These are phyloP conservation scores for Fringilla coelebs DNA, from an alignment of 2,797 vertebrate genomes.

Conservation along the genomic window DNA sequence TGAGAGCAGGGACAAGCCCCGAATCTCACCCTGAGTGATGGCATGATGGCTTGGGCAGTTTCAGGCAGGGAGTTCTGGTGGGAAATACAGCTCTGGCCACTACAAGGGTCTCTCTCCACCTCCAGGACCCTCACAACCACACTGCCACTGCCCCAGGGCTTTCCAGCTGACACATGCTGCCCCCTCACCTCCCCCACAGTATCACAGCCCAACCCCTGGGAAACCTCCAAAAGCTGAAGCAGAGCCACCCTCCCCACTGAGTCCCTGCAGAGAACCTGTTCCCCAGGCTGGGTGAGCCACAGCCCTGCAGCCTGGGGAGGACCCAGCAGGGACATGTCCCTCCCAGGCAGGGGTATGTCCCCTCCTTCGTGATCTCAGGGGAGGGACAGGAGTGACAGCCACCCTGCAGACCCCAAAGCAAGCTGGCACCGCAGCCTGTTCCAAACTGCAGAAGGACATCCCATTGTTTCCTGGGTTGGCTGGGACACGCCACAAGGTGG, in stretches of 20 bases:
- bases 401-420: not conserved
- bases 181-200: not conserved
- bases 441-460: not conserved
- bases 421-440: accelerated
- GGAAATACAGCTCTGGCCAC: not conserved
- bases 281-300: conserved; percentile 21
- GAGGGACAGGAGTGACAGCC: not conserved
- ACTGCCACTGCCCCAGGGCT: not conserved
- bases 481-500: not conserved
- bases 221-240: not conserved
- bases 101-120: not conserved
- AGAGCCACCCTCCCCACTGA: not conserved
- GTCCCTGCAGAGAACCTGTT: conserved; percentile 12
- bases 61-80: accelerated
- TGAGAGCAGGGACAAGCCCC: not conserved
- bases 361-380: not conserved
- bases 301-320: not conserved
- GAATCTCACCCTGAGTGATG: accelerated
- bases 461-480: not conserved
- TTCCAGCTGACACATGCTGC: not conserved
- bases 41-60: not conserved
- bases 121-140: not conserved
- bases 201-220: not conserved
- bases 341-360: not conserved
- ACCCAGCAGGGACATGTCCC: not conserved